Conservation (phyloP, 2,113 vertebrate species). For the Dasyornis broadbenti region DNA sequence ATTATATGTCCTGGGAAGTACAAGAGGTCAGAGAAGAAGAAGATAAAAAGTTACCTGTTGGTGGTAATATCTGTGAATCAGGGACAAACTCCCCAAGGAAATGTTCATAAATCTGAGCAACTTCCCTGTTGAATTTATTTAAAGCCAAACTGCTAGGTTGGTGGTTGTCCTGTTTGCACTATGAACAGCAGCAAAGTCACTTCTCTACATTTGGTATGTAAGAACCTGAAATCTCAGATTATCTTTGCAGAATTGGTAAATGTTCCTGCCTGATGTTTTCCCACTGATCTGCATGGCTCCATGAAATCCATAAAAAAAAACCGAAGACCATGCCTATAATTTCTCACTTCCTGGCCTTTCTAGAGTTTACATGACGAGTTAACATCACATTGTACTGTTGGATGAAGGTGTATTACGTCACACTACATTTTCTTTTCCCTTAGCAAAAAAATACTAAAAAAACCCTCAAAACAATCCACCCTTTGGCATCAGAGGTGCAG, state of each 20-base stretch:
- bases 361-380: background rate
- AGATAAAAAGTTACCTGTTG: background rate
- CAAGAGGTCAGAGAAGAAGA: background rate
- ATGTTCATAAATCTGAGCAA: background rate
- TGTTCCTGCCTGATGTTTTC: background rate
- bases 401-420: background rate
- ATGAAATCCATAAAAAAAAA: background rate
- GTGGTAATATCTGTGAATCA: background rate
- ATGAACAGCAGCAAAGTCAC: background rate
- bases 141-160: background rate
- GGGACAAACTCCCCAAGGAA: background rate
- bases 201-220: background rate
- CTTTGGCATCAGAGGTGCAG: background rate
- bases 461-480: background rate
- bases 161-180: background rate
- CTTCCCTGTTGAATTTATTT: background rate
- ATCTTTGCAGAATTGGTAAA: background rate
- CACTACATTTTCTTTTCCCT: background rate
- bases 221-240: background rate
- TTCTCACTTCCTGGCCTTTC: background rate
- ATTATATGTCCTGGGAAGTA: background rate
- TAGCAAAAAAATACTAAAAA: background rate
- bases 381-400: background rate
- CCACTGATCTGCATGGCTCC: background rate
- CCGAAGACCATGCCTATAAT: background rate